Base-by-base conservation (phyloP, 2,113 vertebrate species). In the Chitala chitala region DNA sequence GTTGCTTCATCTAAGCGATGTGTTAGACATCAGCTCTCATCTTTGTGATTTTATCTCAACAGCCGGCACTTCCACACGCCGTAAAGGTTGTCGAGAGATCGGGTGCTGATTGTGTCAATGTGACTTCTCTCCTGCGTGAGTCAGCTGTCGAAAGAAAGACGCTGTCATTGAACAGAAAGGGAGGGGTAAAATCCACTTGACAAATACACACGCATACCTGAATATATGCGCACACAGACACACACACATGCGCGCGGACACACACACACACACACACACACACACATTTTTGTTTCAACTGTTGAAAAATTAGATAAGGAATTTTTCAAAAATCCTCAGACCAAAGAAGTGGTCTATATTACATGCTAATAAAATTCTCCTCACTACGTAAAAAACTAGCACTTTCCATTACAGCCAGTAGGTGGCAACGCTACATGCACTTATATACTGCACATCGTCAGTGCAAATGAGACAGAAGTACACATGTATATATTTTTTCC, bases 381-480 rank as follows among this genome's bases (percentile, higher is more conserved):
- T n/a, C 24, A 15, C 36, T 3, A 2, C 36, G n/a, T 10, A 46
- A 42, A 44, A 66, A n/a, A 22, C 9, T 66, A 9, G 5, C 12
- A 13, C 51, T 54, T 54, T 54, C 20, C 9, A 54, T 9, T 44
- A 66, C 40, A 42, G 22, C 40, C 64, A 66, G 38, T 46, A 66
- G 40, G 64, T 66, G 64, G 64, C 40, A 46, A 17, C 26, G n/a
- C 24, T 10, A 26, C 22, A 20, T 33, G 38, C 5, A 26, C n/a
- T 66, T 33, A 66, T 6, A n/a, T 66, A 22, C 44, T 36, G 38
- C 64, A 44, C 44, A 66, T 7, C 22, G 24, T 66, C 40, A 46
- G 64, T 42, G 64, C 40, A 26, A 44, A 66, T 44, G 64, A 66
- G 42, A 9, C 64, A 66, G 38, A 46, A 66, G 44, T 66, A 40